Base-by-base conservation (phyloP, 2,888 invertebrate genomes). In the Napeogenes sylphis region DNA sequence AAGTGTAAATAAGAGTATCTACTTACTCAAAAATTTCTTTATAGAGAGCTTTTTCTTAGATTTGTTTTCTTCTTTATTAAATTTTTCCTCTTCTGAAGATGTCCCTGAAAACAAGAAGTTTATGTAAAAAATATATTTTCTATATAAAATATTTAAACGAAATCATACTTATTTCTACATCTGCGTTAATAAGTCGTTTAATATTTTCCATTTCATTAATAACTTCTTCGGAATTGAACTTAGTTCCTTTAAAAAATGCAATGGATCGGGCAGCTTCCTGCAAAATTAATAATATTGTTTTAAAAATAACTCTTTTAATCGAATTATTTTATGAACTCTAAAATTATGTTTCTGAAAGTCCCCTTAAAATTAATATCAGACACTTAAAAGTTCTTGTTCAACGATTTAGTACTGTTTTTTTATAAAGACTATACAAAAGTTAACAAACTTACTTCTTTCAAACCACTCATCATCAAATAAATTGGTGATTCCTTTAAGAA, bases 241-340 rank as follows among this genome's bases (percentile, higher is more conserved):
- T 74, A 1, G 68, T 57, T 4, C 75, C 71, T 70, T 81, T 74
- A 61, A 81, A 87, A 67, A 81, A 85, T 0, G 82, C 82, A 54
- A 87, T 68, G 0, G 83, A 72, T 59, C 73, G 72, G 2, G 76
- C 80, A 3, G 86, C 86, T 63, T 85, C 86, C 86, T 87, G 59
- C n/a, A 74, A 72, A 59, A 12, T 2, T 42, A 10, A 10, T 42
- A 12, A 10, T 10, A 1, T 10, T 10, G 10, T 42, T 10, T 42
- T 42, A 10, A 42, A 42, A 42, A 10, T 42, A 42, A 10, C 8
- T 42, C 2, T 42, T 42, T 42, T 42, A 10, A 42, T 38, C 8
- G 38, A 57, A 45, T 21, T 38, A 5, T 12, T 21, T 38, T 8
- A 42, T 45, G 2, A 4, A 30, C 12, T 13, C 4, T 14, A 13